These are phyloP conservation scores for Drosophila borborema DNA, from an alignment of 2,888 invertebrate genomes.

Conservation along the genomic window DNA sequence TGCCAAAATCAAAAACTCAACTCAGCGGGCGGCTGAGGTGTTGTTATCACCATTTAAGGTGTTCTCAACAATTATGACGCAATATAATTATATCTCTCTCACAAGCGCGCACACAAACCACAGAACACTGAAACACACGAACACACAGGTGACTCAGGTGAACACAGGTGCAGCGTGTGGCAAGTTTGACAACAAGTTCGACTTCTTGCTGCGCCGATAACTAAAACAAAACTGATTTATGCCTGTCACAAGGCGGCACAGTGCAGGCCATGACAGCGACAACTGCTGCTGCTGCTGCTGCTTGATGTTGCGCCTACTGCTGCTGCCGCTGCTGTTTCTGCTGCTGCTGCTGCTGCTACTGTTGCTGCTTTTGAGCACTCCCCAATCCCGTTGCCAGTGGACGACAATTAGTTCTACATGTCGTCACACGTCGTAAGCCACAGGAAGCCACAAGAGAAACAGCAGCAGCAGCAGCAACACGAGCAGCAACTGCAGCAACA, in stretches of 20 bases:
- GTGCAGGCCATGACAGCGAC: constrained; percentile 59
- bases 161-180: constrained; percentile 54
- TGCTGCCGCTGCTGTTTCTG: constrained; percentile 6
- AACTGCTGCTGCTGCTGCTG: constrained; percentile 14
- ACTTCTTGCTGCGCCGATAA: constrained; percentile 76
- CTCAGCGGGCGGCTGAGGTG: constrained; percentile 6
- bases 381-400: constrained; percentile 66
- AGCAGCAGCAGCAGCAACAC: constrained; percentile 21
- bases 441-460: constrained; percentile 77
- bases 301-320: background rate
- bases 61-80: constrained; percentile 25
- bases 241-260: constrained; percentile 72
- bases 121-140: background rate
- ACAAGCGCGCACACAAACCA: constrained; percentile 16
- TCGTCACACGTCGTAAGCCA: constrained; percentile 83
- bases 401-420: constrained; percentile 84
- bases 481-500: constrained; percentile 15
- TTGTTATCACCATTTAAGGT: constrained; percentile 59
- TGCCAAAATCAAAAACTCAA: constrained; percentile 25
- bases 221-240: constrained; percentile 80
- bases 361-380: constrained; percentile 9
- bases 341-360: constrained; percentile 8
- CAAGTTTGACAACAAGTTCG: constrained; percentile 52
- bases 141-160: constrained; percentile 38
- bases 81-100: background rate